These are phyloP conservation scores for Oscheius sp. DNA, from an alignment of 2,888 invertebrate species.

Conservation along the genomic window DNA sequence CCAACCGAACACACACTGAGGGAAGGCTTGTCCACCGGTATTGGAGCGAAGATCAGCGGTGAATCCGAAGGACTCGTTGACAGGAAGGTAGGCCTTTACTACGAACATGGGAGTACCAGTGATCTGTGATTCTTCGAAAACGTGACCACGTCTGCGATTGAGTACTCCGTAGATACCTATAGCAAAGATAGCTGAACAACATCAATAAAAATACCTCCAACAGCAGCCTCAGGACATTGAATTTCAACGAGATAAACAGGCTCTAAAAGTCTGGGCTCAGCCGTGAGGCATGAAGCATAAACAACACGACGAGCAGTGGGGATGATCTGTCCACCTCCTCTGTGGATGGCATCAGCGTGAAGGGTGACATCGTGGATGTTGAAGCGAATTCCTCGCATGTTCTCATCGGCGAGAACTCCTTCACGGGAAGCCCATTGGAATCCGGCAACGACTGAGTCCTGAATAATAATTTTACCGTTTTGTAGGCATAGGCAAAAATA, in stretches of 20 bases:
- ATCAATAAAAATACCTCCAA: too few species aligned
- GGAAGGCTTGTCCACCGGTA: slow-evolving; percentile 99
- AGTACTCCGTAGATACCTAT: slow-evolving; percentile 88
- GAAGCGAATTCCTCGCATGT: slow-evolving; percentile 91
- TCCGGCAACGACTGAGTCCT: slow-evolving; percentile 76
- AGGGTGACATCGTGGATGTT: slow-evolving; percentile 99
- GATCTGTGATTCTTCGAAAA: slow-evolving; percentile 87
- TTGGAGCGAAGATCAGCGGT: slow-evolving; percentile 94
- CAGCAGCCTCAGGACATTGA: slow-evolving; percentile 75
- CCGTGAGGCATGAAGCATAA: slow-evolving; percentile 94
- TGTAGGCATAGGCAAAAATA: not conserved
- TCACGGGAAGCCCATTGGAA: slow-evolving; percentile 94
- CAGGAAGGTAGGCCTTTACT: slow-evolving; percentile 97
- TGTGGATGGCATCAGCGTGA: slow-evolving; percentile 99
- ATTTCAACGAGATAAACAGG: slow-evolving; percentile 99
- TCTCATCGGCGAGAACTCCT: slow-evolving; percentile 98
- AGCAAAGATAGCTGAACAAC: too few species aligned
- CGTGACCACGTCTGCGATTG: slow-evolving; percentile 88
- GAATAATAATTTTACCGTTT: too few species aligned
- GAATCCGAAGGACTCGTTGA: slow-evolving; percentile 99
- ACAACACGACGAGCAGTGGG: slow-evolving; percentile 86
- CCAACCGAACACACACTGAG: slow-evolving; percentile 99
- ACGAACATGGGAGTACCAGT: slow-evolving; percentile 96
- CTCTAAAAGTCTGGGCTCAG: slow-evolving; percentile 92
- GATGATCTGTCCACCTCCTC: slow-evolving; percentile 77